Evolutionary conservation across 2,113 vertebrate species (phyloP), one percentile per base, ranked within the genome.

Genomic region (Bufo gargarizans): DNA sequence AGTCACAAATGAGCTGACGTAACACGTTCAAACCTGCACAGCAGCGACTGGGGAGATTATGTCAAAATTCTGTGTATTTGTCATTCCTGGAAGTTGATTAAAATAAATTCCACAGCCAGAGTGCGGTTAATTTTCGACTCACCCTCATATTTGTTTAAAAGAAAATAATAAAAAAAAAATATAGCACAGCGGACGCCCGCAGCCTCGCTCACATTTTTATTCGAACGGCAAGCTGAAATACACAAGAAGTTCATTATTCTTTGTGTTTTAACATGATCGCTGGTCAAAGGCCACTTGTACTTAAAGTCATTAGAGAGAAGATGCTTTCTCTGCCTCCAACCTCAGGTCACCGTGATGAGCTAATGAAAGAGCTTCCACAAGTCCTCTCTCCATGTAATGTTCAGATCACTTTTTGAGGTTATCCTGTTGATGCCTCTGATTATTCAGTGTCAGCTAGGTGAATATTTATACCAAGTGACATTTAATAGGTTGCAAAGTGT

Each of bases 281-380:
- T 92, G 93, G 93, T 96, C 92, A 92, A 91, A 92, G 92, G 95
- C 93, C 95, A 94, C 93, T 95, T 94, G 91, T 94, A 88, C 92
- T 93, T 93, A 95, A 95, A 95, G 95, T 94, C 93, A 93, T 94
- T 95, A 93, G 94, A 94, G 94, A 94, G 94, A 89, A 93, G 92
- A 94, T 96, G 94, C 90, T 95, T 95, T 94, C 94, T 95, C 89
- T 96, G 90, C 92, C 79, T 91, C 91, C 93, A 94, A 92, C 92
- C 88, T 92, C 76, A 81, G 91, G 92, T 94, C 94, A 92, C 91
- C 85, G 79, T 90, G 89, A 91, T 89, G 92, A 92, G 89, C 92
- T 95, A 94, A 94, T 95, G 96, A 96, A 96, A 95, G 91, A 95
- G 91, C 95, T 94, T 94, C 92, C 91, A 93, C 91, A 90, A 94